phyloP scores from a whole-genome alignment of 1,140 invertebrate genomes.

The Drosophila trapezifrons region DNA sequence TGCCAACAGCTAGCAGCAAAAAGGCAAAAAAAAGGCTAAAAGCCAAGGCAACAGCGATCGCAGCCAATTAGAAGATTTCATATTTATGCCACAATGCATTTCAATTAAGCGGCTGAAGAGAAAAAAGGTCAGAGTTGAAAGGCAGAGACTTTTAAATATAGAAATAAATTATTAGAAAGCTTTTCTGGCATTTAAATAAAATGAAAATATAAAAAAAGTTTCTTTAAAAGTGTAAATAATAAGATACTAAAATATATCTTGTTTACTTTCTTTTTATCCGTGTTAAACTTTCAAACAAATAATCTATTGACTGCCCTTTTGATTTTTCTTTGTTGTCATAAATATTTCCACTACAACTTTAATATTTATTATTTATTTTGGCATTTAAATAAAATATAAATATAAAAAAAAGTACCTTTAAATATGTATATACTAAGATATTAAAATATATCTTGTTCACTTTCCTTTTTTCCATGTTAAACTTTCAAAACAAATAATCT shows the following conservation, averaged over 20 bases:
- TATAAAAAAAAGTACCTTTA: too few species aligned
- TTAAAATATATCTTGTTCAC: background rate
- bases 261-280: background rate
- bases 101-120: slow-evolving; percentile 51
- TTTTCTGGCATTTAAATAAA: too few species aligned
- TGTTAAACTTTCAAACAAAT: background rate
- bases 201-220: too few species aligned
- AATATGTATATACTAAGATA: background rate
- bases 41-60: slow-evolving; percentile 38
- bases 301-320: background rate
- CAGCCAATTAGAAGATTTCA: slow-evolving; percentile 77
- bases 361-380: background rate
- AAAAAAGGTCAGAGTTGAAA: slow-evolving; percentile 41
- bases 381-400: too few species aligned
- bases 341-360: slow-evolving; percentile 4
- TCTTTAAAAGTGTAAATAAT: background rate
- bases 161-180: background rate
- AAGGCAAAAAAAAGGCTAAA: background rate
- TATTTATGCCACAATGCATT: slow-evolving; percentile 72
- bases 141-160: too few species aligned
- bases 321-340: background rate
- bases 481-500: background rate
- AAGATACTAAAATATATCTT: background rate
- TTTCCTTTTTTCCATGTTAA: background rate
- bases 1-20: slow-evolving; percentile 53